Base-by-base conservation (phyloP, 2,113 vertebrate genomes). In the Mobula birostris region DNA sequence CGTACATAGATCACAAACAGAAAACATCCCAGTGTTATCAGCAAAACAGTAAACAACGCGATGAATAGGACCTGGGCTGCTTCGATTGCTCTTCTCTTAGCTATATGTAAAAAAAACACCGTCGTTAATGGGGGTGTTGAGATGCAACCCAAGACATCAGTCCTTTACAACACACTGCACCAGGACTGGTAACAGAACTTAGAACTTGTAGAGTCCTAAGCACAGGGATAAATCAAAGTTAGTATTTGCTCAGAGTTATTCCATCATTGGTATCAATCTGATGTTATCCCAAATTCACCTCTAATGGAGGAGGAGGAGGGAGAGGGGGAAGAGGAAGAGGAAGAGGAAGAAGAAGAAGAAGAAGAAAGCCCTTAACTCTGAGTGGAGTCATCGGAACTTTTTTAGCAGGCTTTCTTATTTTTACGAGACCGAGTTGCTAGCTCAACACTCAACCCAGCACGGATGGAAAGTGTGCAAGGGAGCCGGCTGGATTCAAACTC, bases 31-130 rank as follows among this genome's bases (percentile, higher is more conserved):
- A 27, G 72, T 0, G 12, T 0, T 85, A 95, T 61, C 0, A 14
- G 0, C 0, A 11, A 0, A 1, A 94, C 0, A 0, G 72, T 0
- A 0, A 94, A 0, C 1, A 29, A 94, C 17, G 0, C 0, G 0
- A 11, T 94, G 80, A 70, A 0, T 0, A 94, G 40, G n/a, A 95
- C 70, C 63, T 66, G 0, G 21, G 74, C 0, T 70, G 77, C 5
- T 56, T 74, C 94, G 0, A 58, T 68, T 29, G 63, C 94, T 76
- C 1, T 95, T 48, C 94, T 94, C 0, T 94, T 21, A 8, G 95
- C 97, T 97, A 88, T 15, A 94, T 15, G 74, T 48, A 76, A 93
- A 72, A 93, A 90, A 48, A 93, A 14, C 70, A 93, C 48, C 48
- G 1, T 24, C 1, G 11, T 70, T 48, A 29, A 19, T 93, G 17